Conservation (phyloP, 1,140 invertebrate genomes). For the Archivesica marissinica region DNA sequence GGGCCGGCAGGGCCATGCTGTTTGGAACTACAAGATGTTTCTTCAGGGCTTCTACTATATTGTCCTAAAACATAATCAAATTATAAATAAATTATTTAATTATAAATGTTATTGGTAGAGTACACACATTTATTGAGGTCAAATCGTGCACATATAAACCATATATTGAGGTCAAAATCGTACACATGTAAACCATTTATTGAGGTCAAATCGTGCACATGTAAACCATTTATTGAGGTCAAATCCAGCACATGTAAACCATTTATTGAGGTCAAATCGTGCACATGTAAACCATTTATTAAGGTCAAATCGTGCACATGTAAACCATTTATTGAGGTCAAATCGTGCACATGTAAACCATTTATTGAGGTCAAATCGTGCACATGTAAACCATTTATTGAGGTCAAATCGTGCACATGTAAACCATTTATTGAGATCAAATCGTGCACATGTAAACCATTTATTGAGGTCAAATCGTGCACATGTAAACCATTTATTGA, state of each 20-base stretch:
- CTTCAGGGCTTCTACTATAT: conserved; percentile 89
- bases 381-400: no score
- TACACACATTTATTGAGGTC: no score
- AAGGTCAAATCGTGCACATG: no score
- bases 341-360: no score
- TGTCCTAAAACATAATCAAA: conserved; percentile 84
- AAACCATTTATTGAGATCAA: not conserved
- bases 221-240: not conserved
- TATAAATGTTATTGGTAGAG: not conserved
- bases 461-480: not conserved
- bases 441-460: not conserved
- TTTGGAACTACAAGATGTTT: conserved; percentile 90
- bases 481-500: not conserved
- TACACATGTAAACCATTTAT: no score
- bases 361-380: no score
- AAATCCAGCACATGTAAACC: no score
- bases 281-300: not conserved
- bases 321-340: no score
- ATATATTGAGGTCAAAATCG: no score
- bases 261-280: not conserved
- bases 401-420: no score
- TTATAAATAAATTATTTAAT: not conserved
- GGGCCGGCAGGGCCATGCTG: conserved; percentile 89
- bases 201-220: not conserved
- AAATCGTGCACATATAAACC: not conserved